These are phyloP conservation scores for Thereva nobilitata DNA, from an alignment of 2,888 invertebrate genomes.

Conservation along the genomic window DNA sequence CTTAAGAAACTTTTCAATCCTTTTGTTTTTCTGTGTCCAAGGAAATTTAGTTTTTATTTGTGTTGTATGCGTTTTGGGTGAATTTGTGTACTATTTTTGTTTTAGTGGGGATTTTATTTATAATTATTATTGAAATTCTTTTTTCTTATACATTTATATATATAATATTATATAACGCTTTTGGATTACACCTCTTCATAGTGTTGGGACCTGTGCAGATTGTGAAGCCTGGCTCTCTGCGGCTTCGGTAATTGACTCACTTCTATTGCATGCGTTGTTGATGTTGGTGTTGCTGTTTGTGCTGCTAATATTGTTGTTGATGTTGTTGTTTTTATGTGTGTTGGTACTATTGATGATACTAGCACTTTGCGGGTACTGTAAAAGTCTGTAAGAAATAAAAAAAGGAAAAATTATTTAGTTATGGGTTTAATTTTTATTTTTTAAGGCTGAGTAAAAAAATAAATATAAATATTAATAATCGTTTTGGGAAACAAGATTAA, in stretches of 20 bases:
- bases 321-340: neutral
- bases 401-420: too few species aligned
- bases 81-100: neutral
- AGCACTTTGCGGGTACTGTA: too few species aligned
- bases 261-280: constrained; percentile 24
- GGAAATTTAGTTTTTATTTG: neutral
- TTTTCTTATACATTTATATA: too few species aligned
- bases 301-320: neutral
- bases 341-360: too few species aligned
- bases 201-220: constrained; percentile 11
- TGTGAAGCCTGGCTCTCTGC: constrained; percentile 22
- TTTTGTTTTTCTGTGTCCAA: too few species aligned
- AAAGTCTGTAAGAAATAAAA: too few species aligned
- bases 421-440: too few species aligned
- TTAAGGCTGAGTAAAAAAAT: too few species aligned
- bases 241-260: constrained; percentile 33
- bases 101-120: neutral
- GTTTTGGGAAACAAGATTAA: too few species aligned
- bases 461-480: too few species aligned
- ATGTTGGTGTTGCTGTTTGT: constrained; percentile 7
- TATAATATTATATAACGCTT: too few species aligned
- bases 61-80: neutral
- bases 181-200: constrained; percentile 22
- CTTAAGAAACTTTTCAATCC: too few species aligned
- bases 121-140: neutral